Base-by-base conservation (phyloP, 2,888 invertebrate species). In the Ophonus ardosiacus region DNA sequence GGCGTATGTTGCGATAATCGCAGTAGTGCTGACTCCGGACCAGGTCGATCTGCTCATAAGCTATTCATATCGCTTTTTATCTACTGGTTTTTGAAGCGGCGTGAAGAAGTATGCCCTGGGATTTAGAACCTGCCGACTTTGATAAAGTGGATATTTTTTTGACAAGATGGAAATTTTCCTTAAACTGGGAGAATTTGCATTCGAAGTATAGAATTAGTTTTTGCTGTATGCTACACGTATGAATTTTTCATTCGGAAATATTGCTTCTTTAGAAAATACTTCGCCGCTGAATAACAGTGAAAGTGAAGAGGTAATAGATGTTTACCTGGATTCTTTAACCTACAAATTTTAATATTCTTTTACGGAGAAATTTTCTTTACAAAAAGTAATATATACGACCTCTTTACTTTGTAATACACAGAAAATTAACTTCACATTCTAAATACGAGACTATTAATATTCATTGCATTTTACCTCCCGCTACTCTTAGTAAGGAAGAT, bases 41-140 rank as follows among this genome's bases (percentile, higher is more conserved):
- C 78, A 31, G 51, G 78, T 78, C 78, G 84, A 59, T 84, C 78
- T 18, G 51, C 63, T 85, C 80, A 80, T 85, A 85, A 85, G 85
- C 80, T 85, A 85, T 85, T 85, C 85, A 85, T 85, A 85, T 85
- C 80, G 71, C 59, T 80, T 85, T 84, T 85, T 85, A 85, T 85
- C 85, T 80, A 85, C 80, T 71, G 85, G 80, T 80, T 85, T 83
- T 85, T 85, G 85, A 80, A 85, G 85, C 79, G 79, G 56, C 71
- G 57, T 61, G 59, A 80, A 85, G 80, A 80, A 68, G 79, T 84
- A 85, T 68, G 80, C 80, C 59, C 57, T 38, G 80, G 85, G 85
- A 85, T 85, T 85, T 84, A 78, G 78, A 84, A 63, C 63, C 84
- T 84, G 76, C 84, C 84, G 84, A 84, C 84, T 84, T 84, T 84